Conservation (phyloP, 2,797 vertebrate species). For the Coluber constrictor region DNA sequence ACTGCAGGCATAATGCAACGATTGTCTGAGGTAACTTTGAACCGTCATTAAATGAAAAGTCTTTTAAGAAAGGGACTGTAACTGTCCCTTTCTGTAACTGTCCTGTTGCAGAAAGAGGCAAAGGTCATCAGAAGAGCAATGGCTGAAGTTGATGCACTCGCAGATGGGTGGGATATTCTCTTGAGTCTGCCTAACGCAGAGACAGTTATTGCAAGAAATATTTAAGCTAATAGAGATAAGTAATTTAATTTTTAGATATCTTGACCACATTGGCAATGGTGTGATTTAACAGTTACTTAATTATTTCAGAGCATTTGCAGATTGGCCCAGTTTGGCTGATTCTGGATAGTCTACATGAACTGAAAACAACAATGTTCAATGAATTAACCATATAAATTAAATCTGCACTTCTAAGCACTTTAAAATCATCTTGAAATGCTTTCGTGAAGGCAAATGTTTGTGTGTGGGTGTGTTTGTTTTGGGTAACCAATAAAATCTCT, state of each 20-base stretch:
- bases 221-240: background rate
- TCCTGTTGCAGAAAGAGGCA: background rate
- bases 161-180: background rate
- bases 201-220: background rate
- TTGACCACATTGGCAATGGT: background rate
- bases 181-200: background rate
- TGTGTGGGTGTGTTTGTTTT: background rate
- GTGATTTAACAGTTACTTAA: background rate
- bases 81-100: background rate
- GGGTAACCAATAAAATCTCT: background rate
- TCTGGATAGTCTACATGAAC: background rate
- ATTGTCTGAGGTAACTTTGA: background rate
- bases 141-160: background rate
- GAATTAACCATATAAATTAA: background rate
- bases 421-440: background rate
- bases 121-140: background rate
- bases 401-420: background rate
- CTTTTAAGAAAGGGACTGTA: background rate
- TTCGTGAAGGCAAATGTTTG: background rate
- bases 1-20: background rate
- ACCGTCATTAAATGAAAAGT: background rate
- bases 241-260: background rate
- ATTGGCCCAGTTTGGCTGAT: background rate
- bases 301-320: background rate
- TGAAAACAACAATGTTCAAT: background rate